Conservation (phyloP, 2,113 vertebrate species). For the Campylorhamphus procurvoides region DNA sequence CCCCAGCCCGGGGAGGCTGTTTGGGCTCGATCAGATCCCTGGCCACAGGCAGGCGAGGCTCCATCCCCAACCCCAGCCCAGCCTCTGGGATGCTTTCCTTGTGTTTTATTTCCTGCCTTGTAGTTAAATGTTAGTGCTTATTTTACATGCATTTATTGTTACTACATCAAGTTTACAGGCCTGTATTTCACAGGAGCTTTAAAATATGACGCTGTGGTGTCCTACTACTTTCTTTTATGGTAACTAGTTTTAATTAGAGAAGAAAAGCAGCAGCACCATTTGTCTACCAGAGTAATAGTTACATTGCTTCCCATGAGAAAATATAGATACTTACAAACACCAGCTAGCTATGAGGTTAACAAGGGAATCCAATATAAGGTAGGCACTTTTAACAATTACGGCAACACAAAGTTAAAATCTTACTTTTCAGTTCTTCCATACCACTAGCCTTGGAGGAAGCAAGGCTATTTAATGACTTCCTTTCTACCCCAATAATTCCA, state of each 20-base stretch:
- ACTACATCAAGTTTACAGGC: not conserved
- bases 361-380: not conserved
- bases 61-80: rapidly evolving
- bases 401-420: not conserved
- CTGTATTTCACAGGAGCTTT: not conserved
- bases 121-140: not conserved
- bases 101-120: not conserved
- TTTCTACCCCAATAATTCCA: conserved; percentile 66
- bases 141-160: not conserved
- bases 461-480: conserved; percentile 28
- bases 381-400: not conserved
- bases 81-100: not conserved
- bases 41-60: rapidly evolving
- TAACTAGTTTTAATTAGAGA: conserved; percentile 22
- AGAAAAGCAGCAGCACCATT: not conserved
- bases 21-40: rapidly evolving
- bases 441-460: not conserved
- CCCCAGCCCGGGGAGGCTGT: rapidly evolving
- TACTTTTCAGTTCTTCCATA: not conserved
- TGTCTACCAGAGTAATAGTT: not conserved
- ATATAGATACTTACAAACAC: not conserved
- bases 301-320: not conserved
- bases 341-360: conserved; percentile 7
- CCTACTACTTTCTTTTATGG: not conserved
- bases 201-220: not conserved